A percentile compares a stretch with the other conserved stretches of the same genome.
phyloP scores from a whole-genome alignment of 2,113 vertebrate genomes.

The Malurus melanocephalus region DNA sequence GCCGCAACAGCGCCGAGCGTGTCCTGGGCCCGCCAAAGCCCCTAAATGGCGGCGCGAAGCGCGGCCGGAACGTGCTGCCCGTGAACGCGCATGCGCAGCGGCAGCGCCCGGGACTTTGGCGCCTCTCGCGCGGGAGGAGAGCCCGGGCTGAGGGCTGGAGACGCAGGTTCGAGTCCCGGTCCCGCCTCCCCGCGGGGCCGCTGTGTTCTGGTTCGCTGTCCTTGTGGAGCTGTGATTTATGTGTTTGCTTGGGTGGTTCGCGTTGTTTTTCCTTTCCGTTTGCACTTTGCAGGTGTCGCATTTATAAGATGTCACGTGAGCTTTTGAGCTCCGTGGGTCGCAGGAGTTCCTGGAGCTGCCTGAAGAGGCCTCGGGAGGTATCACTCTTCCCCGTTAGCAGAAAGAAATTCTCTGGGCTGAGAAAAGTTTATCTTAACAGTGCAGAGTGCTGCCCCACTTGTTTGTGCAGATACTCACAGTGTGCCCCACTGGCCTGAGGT shows the following conservation, averaged over 20 bases:
- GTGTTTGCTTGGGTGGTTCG: neutral
- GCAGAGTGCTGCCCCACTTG: neutral
- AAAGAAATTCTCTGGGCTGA: neutral
- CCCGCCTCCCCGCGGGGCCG: fast-evolving
- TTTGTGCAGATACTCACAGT: fast-evolving
- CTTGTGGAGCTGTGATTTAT: fast-evolving
- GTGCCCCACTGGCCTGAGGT: neutral
- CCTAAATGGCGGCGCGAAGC: neutral
- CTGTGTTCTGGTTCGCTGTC: fast-evolving
- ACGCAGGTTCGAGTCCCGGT: fast-evolving
- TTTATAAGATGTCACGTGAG: neutral
- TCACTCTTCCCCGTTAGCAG: fast-evolving
- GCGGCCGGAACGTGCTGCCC: fast-evolving
- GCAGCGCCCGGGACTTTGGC: fast-evolving
- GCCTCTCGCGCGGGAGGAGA: fast-evolving
- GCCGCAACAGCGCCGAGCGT: fast-evolving
- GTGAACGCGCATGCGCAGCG: fast-evolving
- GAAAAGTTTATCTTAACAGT: neutral
- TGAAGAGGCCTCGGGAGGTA: neutral
- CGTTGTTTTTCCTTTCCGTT: too few relatives aligned
- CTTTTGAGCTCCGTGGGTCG: fast-evolving
- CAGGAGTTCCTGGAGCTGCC: neutral
- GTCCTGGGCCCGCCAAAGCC: fast-evolving
- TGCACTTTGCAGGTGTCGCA: fast-evolving
- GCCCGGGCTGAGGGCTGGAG: fast-evolving